A percentile compares a stretch with the other conserved stretches of the same genome.
Evolutionary conservation across 2,888 invertebrate genomes (phyloP).

Genomic region (Stenichneumon culpator): DNA sequence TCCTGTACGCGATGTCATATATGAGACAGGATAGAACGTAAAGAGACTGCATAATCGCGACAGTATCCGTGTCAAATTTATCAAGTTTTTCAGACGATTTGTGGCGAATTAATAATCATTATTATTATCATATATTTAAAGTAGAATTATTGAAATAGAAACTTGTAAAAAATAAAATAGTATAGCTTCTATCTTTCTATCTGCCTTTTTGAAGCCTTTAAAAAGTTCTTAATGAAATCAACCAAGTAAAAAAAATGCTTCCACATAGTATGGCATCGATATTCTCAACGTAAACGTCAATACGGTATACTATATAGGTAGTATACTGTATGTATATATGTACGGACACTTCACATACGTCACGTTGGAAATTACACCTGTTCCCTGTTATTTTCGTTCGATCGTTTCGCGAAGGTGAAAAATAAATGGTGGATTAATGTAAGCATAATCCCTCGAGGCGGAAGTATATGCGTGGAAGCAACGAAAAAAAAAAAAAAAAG

Average conservation of each 20-base stretch:
- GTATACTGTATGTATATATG: not conserved
- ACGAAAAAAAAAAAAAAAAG: constrained; percentile 23
- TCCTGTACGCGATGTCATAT: constrained; percentile 27
- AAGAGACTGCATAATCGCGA: not conserved
- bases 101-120: too few species aligned
- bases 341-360: constrained; percentile 47
- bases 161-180: too few species aligned
- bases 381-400: constrained; percentile 65
- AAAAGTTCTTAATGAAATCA: not conserved
- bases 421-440: constrained; percentile 66
- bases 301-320: too few species aligned
- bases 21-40: constrained; percentile 4
- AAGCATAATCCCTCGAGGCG: constrained; percentile 67
- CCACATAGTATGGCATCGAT: constrained; percentile 54
- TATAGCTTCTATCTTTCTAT: not conserved
- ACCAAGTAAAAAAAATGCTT: not conserved
- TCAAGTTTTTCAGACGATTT: not conserved
- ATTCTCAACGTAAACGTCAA: constrained; percentile 56
- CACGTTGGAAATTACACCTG: constrained; percentile 65
- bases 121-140: too few species aligned
- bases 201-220: not conserved
- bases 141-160: too few species aligned
- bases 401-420: constrained; percentile 60
- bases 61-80: constrained; percentile 32
- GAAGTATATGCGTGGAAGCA: constrained; percentile 39